Evolutionary conservation across 1,140 invertebrate genomes (phyloP).

Genomic region (Cydia amplana): DNA sequence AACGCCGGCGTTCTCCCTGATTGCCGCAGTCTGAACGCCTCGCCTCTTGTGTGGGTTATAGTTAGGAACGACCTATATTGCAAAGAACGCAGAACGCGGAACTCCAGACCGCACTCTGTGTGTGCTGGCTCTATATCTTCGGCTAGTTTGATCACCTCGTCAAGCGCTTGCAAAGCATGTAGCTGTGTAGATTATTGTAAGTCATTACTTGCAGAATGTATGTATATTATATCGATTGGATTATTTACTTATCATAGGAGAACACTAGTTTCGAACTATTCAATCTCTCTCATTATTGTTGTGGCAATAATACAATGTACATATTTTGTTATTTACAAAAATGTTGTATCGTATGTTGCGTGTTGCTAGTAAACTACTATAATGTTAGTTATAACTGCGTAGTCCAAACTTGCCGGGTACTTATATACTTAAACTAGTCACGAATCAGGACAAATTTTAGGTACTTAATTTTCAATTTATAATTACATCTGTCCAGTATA

Average conservation of each 20-base stretch:
- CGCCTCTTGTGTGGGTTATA: no score
- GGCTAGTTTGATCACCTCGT: no score
- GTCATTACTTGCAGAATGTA: constrained; percentile 47
- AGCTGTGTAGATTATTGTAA: constrained; percentile 14
- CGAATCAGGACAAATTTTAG: constrained; percentile 3
- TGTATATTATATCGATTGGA: constrained; percentile 40
- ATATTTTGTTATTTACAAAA: constrained; percentile 59
- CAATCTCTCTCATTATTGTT: constrained; percentile 26
- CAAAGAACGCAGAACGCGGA: no score
- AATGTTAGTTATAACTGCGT: constrained; percentile 21
- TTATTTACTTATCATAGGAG: constrained; percentile 35
- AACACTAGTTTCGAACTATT: constrained; percentile 21
- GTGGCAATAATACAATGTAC: constrained; percentile 25
- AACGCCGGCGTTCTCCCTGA: no score
- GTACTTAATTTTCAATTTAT: neutral
- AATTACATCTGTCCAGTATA: no score
- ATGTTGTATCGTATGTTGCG: constrained; percentile 64
- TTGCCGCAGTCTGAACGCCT: no score
- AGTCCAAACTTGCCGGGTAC: neutral
- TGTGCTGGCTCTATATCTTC: no score
- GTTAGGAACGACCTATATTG: no score
- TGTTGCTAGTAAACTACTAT: constrained; percentile 44
- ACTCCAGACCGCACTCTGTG: no score
- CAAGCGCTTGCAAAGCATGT: neutral
- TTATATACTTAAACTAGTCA: neutral